phyloP scores from a whole-genome alignment of 2,113 vertebrate species.

The Salvelinus fontinalis region DNA sequence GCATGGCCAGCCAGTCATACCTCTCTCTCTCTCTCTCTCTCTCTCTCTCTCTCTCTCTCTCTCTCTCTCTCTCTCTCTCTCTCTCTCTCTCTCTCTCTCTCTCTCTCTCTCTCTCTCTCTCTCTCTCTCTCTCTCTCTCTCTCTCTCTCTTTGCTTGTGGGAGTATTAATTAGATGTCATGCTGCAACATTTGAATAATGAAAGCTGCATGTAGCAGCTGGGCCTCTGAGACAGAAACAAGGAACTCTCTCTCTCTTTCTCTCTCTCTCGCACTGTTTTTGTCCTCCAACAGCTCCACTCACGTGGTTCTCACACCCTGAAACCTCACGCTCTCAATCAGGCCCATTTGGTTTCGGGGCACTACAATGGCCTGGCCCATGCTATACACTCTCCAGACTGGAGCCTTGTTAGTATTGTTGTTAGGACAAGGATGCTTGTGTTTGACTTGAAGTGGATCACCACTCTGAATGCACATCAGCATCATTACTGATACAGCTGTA shows the following conservation, averaged over 20 bases:
- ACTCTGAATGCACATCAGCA: conserved; percentile 24
- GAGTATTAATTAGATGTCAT: conserved; percentile 58
- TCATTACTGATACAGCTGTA: not conserved
- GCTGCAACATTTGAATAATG: conserved; percentile 62
- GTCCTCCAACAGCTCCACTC: conserved; percentile 64
- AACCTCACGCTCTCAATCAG: conserved; percentile 68
- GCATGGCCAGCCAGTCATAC: conserved; percentile 31
- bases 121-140: too few species aligned
- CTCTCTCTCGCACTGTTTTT: conserved; percentile 49
- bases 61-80: too few species aligned
- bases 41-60: not conserved
- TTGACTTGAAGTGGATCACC: conserved; percentile 52
- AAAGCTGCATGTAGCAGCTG: conserved; percentile 61
- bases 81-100: conserved; percentile 29
- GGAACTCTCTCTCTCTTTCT: conserved; percentile 28
- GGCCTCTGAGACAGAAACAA: conserved; percentile 60
- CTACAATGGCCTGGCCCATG: conserved; percentile 58
- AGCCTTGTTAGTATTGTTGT: conserved; percentile 53
- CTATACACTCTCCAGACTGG: conserved; percentile 40
- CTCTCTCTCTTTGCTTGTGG: too few species aligned
- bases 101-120: too few species aligned
- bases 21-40: conserved; percentile 18
- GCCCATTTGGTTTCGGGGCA: conserved; percentile 52
- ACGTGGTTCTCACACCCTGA: conserved; percentile 67
- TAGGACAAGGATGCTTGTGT: conserved; percentile 63